phyloP scores from a whole-genome alignment of 2,113 vertebrate species.

The Labeo rohita region DNA sequence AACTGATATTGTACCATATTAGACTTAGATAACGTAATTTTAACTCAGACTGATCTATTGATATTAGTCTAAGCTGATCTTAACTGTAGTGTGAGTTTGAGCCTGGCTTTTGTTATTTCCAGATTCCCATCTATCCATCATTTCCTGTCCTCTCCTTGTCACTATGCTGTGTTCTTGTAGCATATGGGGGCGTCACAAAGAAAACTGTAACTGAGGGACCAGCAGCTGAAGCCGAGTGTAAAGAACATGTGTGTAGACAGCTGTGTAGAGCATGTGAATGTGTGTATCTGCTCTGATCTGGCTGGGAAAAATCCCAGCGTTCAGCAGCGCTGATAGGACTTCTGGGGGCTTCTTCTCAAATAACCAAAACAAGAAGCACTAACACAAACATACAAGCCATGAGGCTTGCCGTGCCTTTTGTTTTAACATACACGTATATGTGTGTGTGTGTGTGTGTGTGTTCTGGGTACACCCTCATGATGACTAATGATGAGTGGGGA shows the following conservation, averaged over 20 bases:
- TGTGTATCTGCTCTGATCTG: neutral
- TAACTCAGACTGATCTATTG: no score
- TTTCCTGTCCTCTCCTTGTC: neutral
- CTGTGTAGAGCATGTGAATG: conserved; percentile 6
- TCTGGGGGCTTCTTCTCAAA: conserved; percentile 48
- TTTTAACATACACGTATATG: conserved; percentile 31
- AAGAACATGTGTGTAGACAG: conserved; percentile 34
- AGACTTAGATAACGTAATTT: neutral
- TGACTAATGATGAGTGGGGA: conserved; percentile 47
- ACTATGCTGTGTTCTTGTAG: neutral
- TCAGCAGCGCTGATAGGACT: conserved; percentile 33
- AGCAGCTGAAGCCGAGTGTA: conserved; percentile 10
- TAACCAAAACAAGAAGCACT: conserved; percentile 54
- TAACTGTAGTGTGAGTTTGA: neutral
- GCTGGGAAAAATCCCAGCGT: conserved; percentile 24
- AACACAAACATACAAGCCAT: conserved; percentile 33
- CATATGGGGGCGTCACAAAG: neutral
- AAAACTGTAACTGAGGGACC: conserved; percentile 35
- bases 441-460: conserved; percentile 37
- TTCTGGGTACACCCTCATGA: conserved; percentile 40
- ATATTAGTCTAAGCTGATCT: neutral
- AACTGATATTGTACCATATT: neutral
- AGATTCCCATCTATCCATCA: neutral
- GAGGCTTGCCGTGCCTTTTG: conserved; percentile 34
- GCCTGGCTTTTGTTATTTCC: neutral